Conservation (phyloP, 2,797 vertebrate genomes). For the Austrolebias charrua region DNA sequence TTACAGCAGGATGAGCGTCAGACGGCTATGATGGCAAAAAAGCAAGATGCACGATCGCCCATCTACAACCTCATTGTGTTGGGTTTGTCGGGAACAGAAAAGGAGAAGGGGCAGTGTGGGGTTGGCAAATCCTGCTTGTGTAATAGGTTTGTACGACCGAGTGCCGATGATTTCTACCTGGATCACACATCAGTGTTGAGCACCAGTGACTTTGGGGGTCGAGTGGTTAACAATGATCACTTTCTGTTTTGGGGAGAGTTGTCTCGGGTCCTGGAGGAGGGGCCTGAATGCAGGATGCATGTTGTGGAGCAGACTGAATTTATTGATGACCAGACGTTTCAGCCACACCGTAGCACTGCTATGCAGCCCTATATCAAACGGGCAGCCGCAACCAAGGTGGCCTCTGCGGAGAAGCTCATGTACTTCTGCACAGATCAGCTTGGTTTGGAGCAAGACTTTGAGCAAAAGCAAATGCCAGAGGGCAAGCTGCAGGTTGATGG, state of each 20-base stretch:
- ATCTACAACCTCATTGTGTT: conserved; percentile 96
- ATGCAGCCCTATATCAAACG: conserved; percentile 97
- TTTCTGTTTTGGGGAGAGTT: conserved; percentile 98
- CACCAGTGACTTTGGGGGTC: conserved; percentile 98
- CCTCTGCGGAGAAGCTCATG: conserved; percentile 98
- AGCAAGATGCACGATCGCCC: conserved; percentile 94
- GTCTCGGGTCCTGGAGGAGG: conserved; percentile 87
- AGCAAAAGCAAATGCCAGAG: conserved; percentile 99
- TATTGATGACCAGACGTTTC: conserved; percentile 98
- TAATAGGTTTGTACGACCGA: conserved; percentile 93
- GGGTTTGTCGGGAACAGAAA: conserved; percentile 96
- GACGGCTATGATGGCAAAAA: conserved; percentile 94
- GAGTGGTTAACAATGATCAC: conserved; percentile 98
- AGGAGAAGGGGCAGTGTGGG: conserved; percentile 97
- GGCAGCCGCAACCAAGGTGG: conserved; percentile 91
- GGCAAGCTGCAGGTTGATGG: conserved; percentile 96
- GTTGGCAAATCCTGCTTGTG: conserved; percentile 96
- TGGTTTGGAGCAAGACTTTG: conserved; percentile 97
- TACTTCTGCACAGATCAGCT: conserved; percentile 99
- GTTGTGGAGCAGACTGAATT: conserved; percentile 99
- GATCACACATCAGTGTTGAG: conserved; percentile 98
- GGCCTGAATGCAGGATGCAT: conserved; percentile 88
- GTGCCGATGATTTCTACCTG: conserved; percentile 94
- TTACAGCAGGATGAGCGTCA: conserved; percentile 88
- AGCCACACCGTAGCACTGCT: conserved; percentile 96